Evolutionary conservation across 2,888 invertebrate species (phyloP).

Genomic region (Cosmopolites sordidus): DNA sequence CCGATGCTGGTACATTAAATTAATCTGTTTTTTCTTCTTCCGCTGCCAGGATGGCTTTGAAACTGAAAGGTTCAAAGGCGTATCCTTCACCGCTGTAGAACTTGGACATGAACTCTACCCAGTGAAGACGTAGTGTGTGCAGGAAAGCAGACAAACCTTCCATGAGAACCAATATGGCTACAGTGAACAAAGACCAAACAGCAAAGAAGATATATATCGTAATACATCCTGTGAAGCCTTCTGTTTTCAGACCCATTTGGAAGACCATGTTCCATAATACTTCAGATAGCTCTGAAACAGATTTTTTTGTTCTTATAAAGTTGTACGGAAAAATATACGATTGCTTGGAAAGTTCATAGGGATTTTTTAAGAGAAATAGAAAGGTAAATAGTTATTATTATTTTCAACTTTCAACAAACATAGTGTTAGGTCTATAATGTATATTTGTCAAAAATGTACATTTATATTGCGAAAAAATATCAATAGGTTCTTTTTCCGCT

Average conservation of each 20-base stretch:
- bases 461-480: too few species aligned
- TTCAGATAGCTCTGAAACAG: slow-evolving; percentile 39
- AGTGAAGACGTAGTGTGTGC: slow-evolving; percentile 84
- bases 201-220: slow-evolving; percentile 64
- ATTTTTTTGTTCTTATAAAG: background rate
- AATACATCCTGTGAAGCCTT: slow-evolving; percentile 47
- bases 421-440: too few species aligned
- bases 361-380: too few species aligned
- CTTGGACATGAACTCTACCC: slow-evolving; percentile 82
- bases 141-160: slow-evolving; percentile 88
- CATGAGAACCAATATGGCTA: slow-evolving; percentile 82
- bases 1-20: too few species aligned
- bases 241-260: slow-evolving; percentile 34
- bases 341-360: too few species aligned
- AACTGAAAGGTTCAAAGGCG: slow-evolving; percentile 80
- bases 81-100: slow-evolving; percentile 82
- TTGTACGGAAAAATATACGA: too few species aligned
- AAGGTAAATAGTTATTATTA: too few species aligned
- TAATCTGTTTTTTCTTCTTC: slow-evolving; percentile 38
- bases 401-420: too few species aligned
- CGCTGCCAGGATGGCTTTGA: slow-evolving; percentile 66
- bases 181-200: slow-evolving; percentile 74
- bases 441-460: too few species aligned
- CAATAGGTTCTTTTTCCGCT: too few species aligned
- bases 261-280: slow-evolving; percentile 41